Base-by-base conservation (phyloP, 2,888 invertebrate genomes). In the Philhelius pedissequus region DNA sequence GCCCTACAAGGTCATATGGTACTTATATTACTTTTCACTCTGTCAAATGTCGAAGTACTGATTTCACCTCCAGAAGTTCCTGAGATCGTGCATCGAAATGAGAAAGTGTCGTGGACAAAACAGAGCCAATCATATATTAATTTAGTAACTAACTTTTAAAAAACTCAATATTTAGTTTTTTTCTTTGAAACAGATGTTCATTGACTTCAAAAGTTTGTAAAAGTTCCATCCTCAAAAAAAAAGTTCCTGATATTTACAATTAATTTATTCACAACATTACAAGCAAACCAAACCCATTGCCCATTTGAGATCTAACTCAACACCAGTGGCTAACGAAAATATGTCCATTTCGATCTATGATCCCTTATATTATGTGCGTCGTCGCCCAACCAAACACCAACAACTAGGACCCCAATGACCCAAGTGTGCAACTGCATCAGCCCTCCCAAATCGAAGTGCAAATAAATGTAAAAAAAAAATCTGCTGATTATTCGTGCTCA, bases 391-490 rank as follows among this genome's bases (percentile, higher is more conserved):
- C 3, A 70, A 52, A 18, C 40, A 45, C 9, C 9, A 52, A 48
- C 66, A 66, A 58, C 64, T 66, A 30, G 27, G 73, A 70, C 75
- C 70, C 25, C 35, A 27, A 43, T 64, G 80, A 79, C 80, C 84
- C n/a, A 60, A 84, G 40, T 22, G n/a, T 25, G 7, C 18, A 3
- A 3, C n/a, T n/a, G n/a, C n/a, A n/a, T 1, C 43, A 52, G 84
- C 84, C 84, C 84, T 76, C 84, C 84, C 80, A 84, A 80, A 80
- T 84, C 70, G 84, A 80, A 80, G 60, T 66, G n/a, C 20, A 58
- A 66, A 68, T 25, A 48, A 27, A 43, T 58, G 40, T 27, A 45
- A 56, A 58, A 79, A 58, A 58, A 27, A 62, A 58, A 68, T 68
- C 71, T 68, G 20, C 54, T 71, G 80, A 84, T 84, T 80, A 80